A percentile compares a stretch with the other conserved stretches of the same genome.
Evolutionary conservation across 30 jellyfish, hydroid and myxozoan genomes (phyloP).

Genomic region (Turritopsis rubra): DNA sequence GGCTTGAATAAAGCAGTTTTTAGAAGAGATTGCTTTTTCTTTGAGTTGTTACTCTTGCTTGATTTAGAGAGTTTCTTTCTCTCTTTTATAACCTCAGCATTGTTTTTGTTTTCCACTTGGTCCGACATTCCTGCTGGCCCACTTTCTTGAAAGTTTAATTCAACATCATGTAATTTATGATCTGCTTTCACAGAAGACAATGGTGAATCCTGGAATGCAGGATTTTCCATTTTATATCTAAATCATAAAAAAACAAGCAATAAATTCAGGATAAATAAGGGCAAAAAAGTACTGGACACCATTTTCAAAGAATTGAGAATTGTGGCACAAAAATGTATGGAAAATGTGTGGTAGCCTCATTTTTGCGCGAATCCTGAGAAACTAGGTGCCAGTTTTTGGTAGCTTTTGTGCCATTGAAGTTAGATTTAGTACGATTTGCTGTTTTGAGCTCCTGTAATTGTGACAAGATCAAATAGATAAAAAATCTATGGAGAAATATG

Average conservation of each 20-base stretch:
- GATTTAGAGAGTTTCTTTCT: background rate
- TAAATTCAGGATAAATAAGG: too few species aligned
- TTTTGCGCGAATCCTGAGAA: too few species aligned
- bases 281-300: too few species aligned
- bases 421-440: too few species aligned
- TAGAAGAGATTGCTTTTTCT: background rate
- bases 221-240: constrained; percentile 17
- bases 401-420: too few species aligned
- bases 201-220: constrained; percentile 10
- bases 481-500: too few species aligned
- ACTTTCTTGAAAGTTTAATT: background rate
- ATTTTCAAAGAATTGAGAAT: too few species aligned
- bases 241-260: background rate
- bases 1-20: constrained; percentile 20
- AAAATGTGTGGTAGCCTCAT: too few species aligned
- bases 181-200: constrained; percentile 5
- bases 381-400: too few species aligned
- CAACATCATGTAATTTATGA: background rate
- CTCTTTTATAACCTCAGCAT: background rate
- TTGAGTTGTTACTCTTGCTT: background rate
- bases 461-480: too few species aligned
- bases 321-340: too few species aligned
- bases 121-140: background rate
- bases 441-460: too few species aligned
- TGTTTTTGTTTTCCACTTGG: background rate